Evolutionary conservation across 2,797 vertebrate species (phyloP), one percentile per base, ranked within the genome.

Genomic region (Setipinna tenuifilis): DNA sequence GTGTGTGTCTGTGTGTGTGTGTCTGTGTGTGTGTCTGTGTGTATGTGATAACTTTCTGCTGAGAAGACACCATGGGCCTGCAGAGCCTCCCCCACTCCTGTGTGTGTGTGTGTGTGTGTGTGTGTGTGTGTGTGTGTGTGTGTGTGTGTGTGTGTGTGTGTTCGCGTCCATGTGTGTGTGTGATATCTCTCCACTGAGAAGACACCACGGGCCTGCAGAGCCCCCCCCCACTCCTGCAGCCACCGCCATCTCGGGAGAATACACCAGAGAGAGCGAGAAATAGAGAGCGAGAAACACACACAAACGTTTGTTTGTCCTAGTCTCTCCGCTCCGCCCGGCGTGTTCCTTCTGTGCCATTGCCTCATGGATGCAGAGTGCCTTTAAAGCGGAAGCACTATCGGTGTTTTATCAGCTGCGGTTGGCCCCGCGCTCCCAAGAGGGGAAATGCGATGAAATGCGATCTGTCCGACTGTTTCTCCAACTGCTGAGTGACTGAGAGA

Each of bases 231-330:
- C 31, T 44, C 6, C 71, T 10, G 6, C 61, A 23, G 61, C 23
- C n/a, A 25, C 61, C 10, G 23, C n/a, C n/a, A 23, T 23, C 71
- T 14, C 31, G 3, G 17, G 90, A 90, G 90, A 81, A 89, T 89
- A 82, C 86, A 86, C 88, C 78, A 62, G 85, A 91, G 84, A 89
- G 58, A 78, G 31, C 16, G 41, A 86, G 85, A 87, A 88, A 89
- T 82, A 46, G 87, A 90, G 86, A 90, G 80, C 61, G 83, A 90
- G 86, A 90, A 80, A 81, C 84, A 81, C 61, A 54, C 84, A 78
- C 17, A 78, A 78, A 78, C 31, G 16, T 78, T 44, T 78, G 35
- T 78, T 75, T 75, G 68, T 75, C 68, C 68, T 75, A 11, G 65
- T 71, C 65, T 71, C 4, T 41, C 65, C 25, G 46, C 46, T 4